Percentiles rank a stretch among this genome's conserved stretches.
phyloP scores from a whole-genome alignment of 2,888 invertebrate species.

The Steinernema carpocapsae region DNA sequence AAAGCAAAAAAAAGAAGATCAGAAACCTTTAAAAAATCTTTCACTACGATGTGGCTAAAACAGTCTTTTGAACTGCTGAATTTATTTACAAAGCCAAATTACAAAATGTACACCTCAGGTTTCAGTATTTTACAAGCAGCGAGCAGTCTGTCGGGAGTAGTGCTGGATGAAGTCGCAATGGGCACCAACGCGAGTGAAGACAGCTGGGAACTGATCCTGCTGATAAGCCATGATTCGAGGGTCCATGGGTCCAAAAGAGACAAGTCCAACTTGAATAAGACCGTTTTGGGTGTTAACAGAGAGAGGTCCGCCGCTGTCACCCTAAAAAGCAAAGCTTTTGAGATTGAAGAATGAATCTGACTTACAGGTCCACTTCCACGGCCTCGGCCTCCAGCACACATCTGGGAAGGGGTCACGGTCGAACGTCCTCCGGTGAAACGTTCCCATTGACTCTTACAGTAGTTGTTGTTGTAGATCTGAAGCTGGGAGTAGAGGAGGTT shows the following conservation, averaged over 20 bases:
- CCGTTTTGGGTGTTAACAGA: constrained; percentile 14
- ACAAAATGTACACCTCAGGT: too few relatives aligned
- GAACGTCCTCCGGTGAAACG: constrained; percentile 14
- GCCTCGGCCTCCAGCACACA: constrained; percentile 6
- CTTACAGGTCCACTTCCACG: constrained; percentile 18
- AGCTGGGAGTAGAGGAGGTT: constrained; percentile 9
- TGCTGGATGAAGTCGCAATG: constrained; percentile 16
- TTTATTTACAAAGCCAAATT: too few relatives aligned
- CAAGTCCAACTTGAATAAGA: constrained; percentile 4
- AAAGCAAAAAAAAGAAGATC: too few relatives aligned
- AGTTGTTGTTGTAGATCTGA: constrained; percentile 9
- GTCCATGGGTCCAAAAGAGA: constrained; percentile 17
- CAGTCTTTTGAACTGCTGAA: too few relatives aligned
- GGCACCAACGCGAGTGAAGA: background rate
- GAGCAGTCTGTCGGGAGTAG: constrained; percentile 5
- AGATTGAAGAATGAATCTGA: too few relatives aligned
- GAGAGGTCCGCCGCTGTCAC: constrained; percentile 29
- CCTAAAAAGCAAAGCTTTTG: background rate
- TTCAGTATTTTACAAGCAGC: background rate
- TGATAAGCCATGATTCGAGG: constrained; percentile 1
- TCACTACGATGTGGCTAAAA: too few relatives aligned
- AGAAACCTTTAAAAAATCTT: too few relatives aligned
- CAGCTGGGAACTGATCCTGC: constrained; percentile 12
- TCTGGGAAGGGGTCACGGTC: background rate
- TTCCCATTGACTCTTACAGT: constrained; percentile 5